These are phyloP conservation scores for Acleris cristana DNA, from an alignment of 2,888 invertebrate genomes.

Conservation along the genomic window DNA sequence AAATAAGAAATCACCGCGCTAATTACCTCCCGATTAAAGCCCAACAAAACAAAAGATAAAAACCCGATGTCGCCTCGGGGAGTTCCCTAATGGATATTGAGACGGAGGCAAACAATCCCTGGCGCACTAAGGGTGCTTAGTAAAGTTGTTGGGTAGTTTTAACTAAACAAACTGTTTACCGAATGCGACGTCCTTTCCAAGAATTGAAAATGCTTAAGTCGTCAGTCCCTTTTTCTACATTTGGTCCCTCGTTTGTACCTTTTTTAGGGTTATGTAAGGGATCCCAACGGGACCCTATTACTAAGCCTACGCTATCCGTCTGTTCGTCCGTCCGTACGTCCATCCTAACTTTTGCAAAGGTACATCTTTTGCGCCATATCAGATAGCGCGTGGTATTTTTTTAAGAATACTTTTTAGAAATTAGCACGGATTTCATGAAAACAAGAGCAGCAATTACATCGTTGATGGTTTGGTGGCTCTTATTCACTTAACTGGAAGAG, in stretches of 20 bases:
- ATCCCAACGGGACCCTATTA: no score
- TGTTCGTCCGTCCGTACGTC: no score
- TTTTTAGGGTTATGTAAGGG: no score
- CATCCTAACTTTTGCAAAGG: no score
- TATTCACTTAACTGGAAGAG: no score
- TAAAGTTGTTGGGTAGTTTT: slow-evolving; percentile 12
- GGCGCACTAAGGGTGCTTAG: neutral
- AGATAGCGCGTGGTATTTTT: no score
- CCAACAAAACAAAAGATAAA: slow-evolving; percentile 15
- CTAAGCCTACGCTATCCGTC: no score
- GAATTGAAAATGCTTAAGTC: slow-evolving; percentile 18
- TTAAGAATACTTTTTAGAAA: no score
- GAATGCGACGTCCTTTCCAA: neutral
- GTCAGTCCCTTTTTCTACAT: slow-evolving; percentile 9
- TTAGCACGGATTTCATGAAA: no score
- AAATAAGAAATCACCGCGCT: neutral
- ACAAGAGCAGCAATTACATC: no score
- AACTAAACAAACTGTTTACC: neutral
- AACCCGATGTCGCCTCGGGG: slow-evolving; percentile 10
- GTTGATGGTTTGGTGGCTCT: no score
- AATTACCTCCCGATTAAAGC: slow-evolving; percentile 9
- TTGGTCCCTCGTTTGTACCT: slow-evolving; percentile 4
- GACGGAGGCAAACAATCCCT: slow-evolving; percentile 1
- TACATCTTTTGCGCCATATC: no score
- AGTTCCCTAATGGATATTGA: slow-evolving; percentile 17